Base-by-base conservation (phyloP, 2,888 invertebrate genomes). In the Druceiella hillmani region DNA sequence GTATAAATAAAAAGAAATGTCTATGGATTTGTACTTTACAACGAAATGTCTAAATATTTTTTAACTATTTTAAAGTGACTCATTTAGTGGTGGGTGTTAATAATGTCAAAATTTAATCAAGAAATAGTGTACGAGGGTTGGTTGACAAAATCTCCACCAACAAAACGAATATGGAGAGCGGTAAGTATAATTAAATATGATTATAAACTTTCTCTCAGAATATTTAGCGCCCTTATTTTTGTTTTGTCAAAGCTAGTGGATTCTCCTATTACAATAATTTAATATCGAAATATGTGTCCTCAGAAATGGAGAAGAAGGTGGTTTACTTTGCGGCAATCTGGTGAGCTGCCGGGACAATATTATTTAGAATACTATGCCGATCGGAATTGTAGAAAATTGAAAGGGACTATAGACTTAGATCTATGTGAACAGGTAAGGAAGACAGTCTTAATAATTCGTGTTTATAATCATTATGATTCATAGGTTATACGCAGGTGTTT, bases 261-360 rank as follows among this genome's bases (percentile, higher is more conserved):
- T 29, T 30, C 31, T 10, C n/a, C 1, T 13, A 22, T 33, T 42
- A 14, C 2, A 22, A 38, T 9, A 15, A 20, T 41, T 17, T 17
- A 48, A 46, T 38, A n/a, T n/a, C n/a, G n/a, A n/a, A n/a, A n/a
- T n/a, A n/a, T n/a, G n/a, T n/a, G n/a, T n/a, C 59, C 62, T 17
- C 64, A 97, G 95, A 85, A 91, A 76, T 95, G 95, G 95, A 82
- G 93, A 62, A 81, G 86, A 60, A 79, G 95, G 55, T 97, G 91
- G 89, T 97, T 95, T 68, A 85, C 90, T 50, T 75, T 97, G 53
- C 83, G 88, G 49, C 88, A 91, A 60, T 84, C 87, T 22, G 90
- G 92, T 50, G 90, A 93, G 60, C 79, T 93, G 55, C 95, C 95
- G 36, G 91, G 89, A 39, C 93, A 93, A 65, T 95, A 88, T 71